Conservation (phyloP, 2,113 vertebrate genomes). For the Pimephales promelas region DNA sequence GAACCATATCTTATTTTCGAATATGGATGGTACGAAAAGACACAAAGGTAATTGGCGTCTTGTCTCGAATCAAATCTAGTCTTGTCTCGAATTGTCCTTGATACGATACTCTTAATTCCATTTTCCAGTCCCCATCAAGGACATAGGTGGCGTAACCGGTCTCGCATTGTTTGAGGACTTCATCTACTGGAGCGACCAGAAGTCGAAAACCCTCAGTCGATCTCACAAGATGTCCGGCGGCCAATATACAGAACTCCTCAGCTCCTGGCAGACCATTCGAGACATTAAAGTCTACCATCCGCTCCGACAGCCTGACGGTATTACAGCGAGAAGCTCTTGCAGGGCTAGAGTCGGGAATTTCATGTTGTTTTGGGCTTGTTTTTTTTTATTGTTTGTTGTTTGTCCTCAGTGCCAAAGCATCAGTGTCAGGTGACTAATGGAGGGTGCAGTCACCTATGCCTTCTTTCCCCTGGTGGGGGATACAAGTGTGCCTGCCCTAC, state of each 20-base stretch:
- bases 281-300: constrained; percentile 95
- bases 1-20: constrained; percentile 84
- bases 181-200: constrained; percentile 98
- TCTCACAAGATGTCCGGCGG: constrained; percentile 89
- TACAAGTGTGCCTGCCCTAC: constrained; percentile 95
- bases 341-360: background rate
- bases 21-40: constrained; percentile 84
- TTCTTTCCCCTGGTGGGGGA: constrained; percentile 88
- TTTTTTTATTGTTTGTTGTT: constrained; percentile 22
- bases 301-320: constrained; percentile 91
- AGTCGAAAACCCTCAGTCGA: constrained; percentile 95
- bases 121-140: constrained; percentile 85
- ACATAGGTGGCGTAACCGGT: constrained; percentile 92
- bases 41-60: constrained; percentile 75
- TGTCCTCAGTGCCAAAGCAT: constrained; percentile 83
- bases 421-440: constrained; percentile 91
- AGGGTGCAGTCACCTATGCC: constrained; percentile 95
- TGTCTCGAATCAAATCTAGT: background rate
- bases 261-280: constrained; percentile 93
- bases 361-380: background rate
- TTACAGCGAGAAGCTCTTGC: background rate
- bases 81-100: background rate
- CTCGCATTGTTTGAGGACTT: constrained; percentile 96
- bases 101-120: constrained; percentile 1
- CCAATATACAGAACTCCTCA: constrained; percentile 89